Conservation (phyloP, 2,113 vertebrate genomes). For the western clawed frog (Xenopus tropicalis) region UCB_Xtro_10.0 CM004450.2:57216501-57217000, state of each 20-base stretch:
- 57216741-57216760: slow-evolving; percentile 17
- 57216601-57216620: too few species aligned
- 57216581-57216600: too few species aligned
- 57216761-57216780: slow-evolving; percentile 31
- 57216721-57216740: slow-evolving; percentile 4
- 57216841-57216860: slow-evolving; percentile 32
- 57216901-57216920: slow-evolving; percentile 35
- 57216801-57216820: slow-evolving; percentile 22
- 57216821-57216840: background rate
- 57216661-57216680: too few species aligned
- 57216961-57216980: slow-evolving; percentile 34
- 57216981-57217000: slow-evolving; percentile 26
- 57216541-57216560: too few species aligned
- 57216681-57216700: too few species aligned
- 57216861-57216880: slow-evolving; percentile 36
- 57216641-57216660: too few species aligned
- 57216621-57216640: too few species aligned
- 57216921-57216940: slow-evolving; percentile 41
- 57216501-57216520: too few species aligned
- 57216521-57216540: too few species aligned
- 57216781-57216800: slow-evolving; percentile 25
- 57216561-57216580: too few species aligned
- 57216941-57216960: background rate
- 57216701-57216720: slow-evolving; percentile 5
- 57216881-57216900: slow-evolving; percentile 33